These are phyloP conservation scores for Chaetorhynchus papuensis DNA, from an alignment of 2,113 vertebrate species.

Conservation along the genomic window DNA sequence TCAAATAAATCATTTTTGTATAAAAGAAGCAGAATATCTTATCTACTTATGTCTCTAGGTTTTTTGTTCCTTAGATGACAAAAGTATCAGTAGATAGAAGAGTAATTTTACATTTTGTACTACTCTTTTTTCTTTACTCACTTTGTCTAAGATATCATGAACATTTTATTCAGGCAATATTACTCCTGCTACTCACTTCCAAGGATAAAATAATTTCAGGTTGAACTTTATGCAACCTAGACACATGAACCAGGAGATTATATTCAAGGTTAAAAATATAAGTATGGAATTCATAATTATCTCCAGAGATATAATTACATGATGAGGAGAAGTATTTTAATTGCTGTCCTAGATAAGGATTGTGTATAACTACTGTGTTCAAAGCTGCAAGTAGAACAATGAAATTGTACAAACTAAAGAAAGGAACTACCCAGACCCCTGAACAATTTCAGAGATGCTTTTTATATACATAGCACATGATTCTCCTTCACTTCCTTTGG, in stretches of 20 bases:
- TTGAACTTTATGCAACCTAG: background rate
- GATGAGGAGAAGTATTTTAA: background rate
- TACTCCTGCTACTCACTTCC: background rate
- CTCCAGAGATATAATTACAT: constrained; percentile 11
- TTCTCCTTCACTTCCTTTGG: background rate
- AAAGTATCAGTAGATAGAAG: background rate
- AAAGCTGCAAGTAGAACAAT: background rate
- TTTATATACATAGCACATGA: background rate
- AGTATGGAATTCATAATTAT: background rate
- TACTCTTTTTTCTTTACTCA: background rate
- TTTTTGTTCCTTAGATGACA: background rate
- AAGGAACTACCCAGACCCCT: background rate
- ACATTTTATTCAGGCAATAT: background rate
- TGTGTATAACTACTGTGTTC: background rate
- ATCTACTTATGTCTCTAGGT: background rate
- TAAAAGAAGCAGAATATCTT: background rate
- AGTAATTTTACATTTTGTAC: background rate
- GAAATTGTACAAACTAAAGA: background rate
- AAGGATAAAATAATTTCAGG: background rate
- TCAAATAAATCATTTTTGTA: background rate
- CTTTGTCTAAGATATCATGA: background rate
- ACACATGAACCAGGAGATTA: background rate
- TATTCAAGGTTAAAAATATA: constrained; percentile 1
- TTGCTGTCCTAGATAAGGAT: background rate
- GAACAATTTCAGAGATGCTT: background rate